Evolutionary conservation across 2,888 invertebrate species (phyloP), one percentile per base, ranked within the genome.

Genomic region (Xestia rhomboidea): DNA sequence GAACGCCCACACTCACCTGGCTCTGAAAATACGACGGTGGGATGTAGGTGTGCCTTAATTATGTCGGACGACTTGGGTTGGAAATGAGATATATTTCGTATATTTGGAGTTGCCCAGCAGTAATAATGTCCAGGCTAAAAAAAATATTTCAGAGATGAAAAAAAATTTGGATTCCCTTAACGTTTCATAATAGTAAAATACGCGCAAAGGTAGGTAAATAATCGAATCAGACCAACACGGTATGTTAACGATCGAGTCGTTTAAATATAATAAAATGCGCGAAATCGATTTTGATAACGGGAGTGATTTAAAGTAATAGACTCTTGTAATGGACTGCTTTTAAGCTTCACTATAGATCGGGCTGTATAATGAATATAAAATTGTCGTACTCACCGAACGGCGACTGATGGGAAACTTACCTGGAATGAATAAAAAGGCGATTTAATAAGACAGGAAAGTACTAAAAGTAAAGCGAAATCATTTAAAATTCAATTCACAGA

Each of bases 361-460:
- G 70, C 72, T 51, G 24, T 83, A 67, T 79, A 84, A 86, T 86
- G 78, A 88, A 83, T 81, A 76, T 74, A 81, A 84, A 89, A 87
- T 85, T 82, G 74, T 87, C 78, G 82, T 82, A 90, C 90, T 90
- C 82, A 90, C 90, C 87, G 51, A 78, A 49, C 76, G 75, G 60
- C 69, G 73, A 68, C 76, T 76, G 81, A 79, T 76, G 77, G 73
- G 60, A 76, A 77, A 82, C 91, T 89, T 89, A 91, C 91, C 91
- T 91, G 91, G 70, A 91, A 90, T 74, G 1, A 80, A 81, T 51
- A 82, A 84, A 83, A 82, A 76, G 41, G 11, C 66, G 76, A 11
- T 77, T 34, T 82, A 85, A 67, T 74, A 70, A 73, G 78, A 77
- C 68, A 69, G 38, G n/a, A 66, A 79, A 80, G 71, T 44, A 76